These are phyloP conservation scores for Callopanchax toddi DNA, from an alignment of 2,113 vertebrate genomes.

Conservation along the genomic window DNA sequence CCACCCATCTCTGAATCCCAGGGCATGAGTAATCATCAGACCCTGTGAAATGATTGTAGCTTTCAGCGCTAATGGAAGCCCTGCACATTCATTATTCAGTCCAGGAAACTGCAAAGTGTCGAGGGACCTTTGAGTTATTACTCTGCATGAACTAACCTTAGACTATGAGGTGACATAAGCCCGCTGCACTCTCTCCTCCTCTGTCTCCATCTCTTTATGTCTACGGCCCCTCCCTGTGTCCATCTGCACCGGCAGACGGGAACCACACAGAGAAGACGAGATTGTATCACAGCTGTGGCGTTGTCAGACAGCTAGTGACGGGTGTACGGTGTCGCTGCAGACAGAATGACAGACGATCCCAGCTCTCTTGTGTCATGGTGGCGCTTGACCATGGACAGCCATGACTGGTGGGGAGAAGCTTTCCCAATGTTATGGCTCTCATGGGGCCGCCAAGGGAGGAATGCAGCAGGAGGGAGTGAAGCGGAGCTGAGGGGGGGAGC, in stretches of 20 bases:
- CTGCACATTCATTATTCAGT: slow-evolving; percentile 79
- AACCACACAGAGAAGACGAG: slow-evolving; percentile 49
- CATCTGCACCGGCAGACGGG: slow-evolving; percentile 48
- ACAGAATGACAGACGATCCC: slow-evolving; percentile 63
- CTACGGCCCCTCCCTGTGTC: slow-evolving; percentile 29
- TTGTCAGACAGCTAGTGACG: slow-evolving; percentile 54
- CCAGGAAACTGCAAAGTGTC: slow-evolving; percentile 66
- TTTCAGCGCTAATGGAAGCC: slow-evolving; percentile 79
- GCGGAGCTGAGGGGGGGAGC: not conserved
- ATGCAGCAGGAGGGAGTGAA: slow-evolving; percentile 41
- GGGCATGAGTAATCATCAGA: slow-evolving; percentile 68
- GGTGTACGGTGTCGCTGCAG: slow-evolving; percentile 55
- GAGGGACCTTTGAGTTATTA: slow-evolving; percentile 72
- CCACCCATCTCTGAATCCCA: slow-evolving; percentile 42
- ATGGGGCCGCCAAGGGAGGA: slow-evolving; percentile 57
- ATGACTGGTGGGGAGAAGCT: slow-evolving; percentile 37
- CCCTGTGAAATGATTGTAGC: slow-evolving; percentile 73
- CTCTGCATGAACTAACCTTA: slow-evolving; percentile 65
- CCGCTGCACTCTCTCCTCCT: slow-evolving; percentile 50
- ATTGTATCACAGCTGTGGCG: slow-evolving; percentile 68
- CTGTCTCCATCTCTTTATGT: slow-evolving; percentile 33
- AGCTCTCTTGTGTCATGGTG: slow-evolving; percentile 55
- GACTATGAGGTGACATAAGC: slow-evolving; percentile 50
- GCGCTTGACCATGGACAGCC: slow-evolving; percentile 51
- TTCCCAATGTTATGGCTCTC: slow-evolving; percentile 49